Evolutionary conservation across 1,140 invertebrate species (phyloP).

Genomic region (Popillia japonica): DNA sequence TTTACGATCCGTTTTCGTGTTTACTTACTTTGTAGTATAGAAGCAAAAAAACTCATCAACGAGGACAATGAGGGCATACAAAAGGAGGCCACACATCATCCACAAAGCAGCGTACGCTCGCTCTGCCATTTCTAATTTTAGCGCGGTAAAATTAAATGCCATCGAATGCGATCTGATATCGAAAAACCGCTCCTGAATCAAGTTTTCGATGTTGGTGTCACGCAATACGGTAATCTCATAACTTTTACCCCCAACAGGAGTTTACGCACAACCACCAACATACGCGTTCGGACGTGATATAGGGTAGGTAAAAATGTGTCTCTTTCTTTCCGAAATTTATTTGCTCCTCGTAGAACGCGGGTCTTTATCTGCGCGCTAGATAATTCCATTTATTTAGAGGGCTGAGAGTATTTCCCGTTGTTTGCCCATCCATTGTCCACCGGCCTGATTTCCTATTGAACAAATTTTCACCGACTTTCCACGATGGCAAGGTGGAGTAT

Average conservation of each 20-base stretch:
- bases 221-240: conserved; percentile 32
- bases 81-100: not conserved
- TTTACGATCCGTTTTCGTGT: conserved; percentile 19
- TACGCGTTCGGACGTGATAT: conserved; percentile 21
- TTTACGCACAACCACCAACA: conserved; percentile 13
- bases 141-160: conserved; percentile 22
- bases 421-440: conserved; percentile 20
- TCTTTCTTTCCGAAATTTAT: conserved; percentile 26
- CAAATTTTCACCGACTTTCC: conserved; percentile 6
- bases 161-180: conserved; percentile 29
- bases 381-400: conserved; percentile 24
- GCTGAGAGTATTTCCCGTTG: conserved; percentile 8
- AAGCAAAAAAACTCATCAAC: conserved; percentile 1
- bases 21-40: too few relatives aligned
- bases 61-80: not conserved
- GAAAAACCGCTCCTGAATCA: conserved; percentile 9
- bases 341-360: conserved; percentile 14
- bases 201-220: not conserved
- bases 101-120: conserved; percentile 1
- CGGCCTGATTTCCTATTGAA: conserved; percentile 14
- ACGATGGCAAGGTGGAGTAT: too few relatives aligned
- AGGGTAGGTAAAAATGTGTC: conserved; percentile 30
- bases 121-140: conserved; percentile 17
- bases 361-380: conserved; percentile 24
- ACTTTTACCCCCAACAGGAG: conserved; percentile 9